Base-by-base conservation (phyloP, 2,888 invertebrate genomes). In the Himalopsyche kuldschensis region DNA sequence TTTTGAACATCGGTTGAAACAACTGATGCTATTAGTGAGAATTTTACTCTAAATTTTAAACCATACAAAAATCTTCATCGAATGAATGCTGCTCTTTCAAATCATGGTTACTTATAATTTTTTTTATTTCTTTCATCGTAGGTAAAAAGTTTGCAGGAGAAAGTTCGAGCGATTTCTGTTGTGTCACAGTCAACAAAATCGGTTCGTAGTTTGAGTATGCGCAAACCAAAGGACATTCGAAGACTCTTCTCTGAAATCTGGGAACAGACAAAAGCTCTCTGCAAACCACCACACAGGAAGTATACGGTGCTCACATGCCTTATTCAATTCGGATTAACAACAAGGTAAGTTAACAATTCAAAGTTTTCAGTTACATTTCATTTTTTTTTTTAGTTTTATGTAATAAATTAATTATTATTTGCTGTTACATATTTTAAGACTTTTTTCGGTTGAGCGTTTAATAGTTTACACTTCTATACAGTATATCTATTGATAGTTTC, bases 291-390 rank as follows among this genome's bases (percentile, higher is more conserved):
- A 15, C 95, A 96, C 91, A 90, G 95, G 79, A 94, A 94, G 87
- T 95, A 95, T 89, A 96, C 96, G 35, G 88, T 95, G 81, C 92
- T 96, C 84, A 95, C 96, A 78, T 95, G 97, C 89, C 92, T 95
- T 63, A 96, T 97, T 87, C 96, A 97, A 88, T 97, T 97, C 89
- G 96, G 97, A 87, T 90, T 96, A 84, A 96, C 96, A 69, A 94
- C 96, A 80, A 94, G 94, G 94, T 95, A 89, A 89, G n/a, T n/a
- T n/a, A n/a, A n/a, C n/a, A 4, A 75, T 10, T 31, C 2, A 15
- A 8, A 31, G n/a, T 20, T 15, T n/a, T 0, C 5, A 1, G 6
- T 20, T 20, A 41, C 3, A 24, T n/a, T 17, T 11, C 17, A 46
- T 10, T 41, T 32, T n/a, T n/a, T n/a, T n/a, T n/a, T n/a, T n/a